Base-by-base conservation (phyloP, 2,113 vertebrate species). In the Sylvilagus bachmani region DNA sequence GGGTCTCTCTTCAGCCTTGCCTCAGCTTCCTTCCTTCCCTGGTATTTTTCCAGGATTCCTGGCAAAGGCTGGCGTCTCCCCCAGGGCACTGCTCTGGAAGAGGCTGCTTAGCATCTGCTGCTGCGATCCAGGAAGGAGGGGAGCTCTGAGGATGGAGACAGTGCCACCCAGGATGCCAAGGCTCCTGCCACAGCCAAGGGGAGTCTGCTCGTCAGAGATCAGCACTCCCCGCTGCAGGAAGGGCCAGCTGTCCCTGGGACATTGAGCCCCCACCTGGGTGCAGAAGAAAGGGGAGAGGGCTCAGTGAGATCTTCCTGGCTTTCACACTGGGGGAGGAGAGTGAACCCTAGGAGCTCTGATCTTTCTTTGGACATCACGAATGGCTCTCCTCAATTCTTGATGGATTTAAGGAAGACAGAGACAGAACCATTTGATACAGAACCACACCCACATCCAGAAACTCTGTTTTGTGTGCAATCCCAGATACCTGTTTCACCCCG, bases 21-120 rank as follows among this genome's bases (percentile, higher is more conserved):
- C 5, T 19, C 51, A 16, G 33, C 58, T 81, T 70, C 29, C 44
- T 80, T 21, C 53, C 51, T 31, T 38, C 89, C 69, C 83, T 88
- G 21, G 82, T 94, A 83, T 66, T 93, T 93, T 98, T 97, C 96
- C 84, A 93, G 67, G 36, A 51, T 44, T 92, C 80, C 95, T 90
- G 95, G 93, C 91, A 94, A 85, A 92, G 78, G 90, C 94, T 58
- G 89, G 79, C 29, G 44, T 89, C 89, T 93, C 95, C 88, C 79
- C 49, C 69, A 66, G 86, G 67, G 94, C 58, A 16, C 67, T 81
- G 12, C 36, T 90, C 86, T 61, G 61, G 51, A 87, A n/a, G 27
- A 88, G 69, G 51, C 74, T 83, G 82, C 51, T 80, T 62, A 49
- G 25, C 62, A 58, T 75, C 92, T 90, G 85, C 88, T 67, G 36